Percentiles rank a stretch among this genome's conserved stretches.
Evolutionary conservation across 2,888 invertebrate species (phyloP).

Genomic region (Nomada ferruginata): DNA sequence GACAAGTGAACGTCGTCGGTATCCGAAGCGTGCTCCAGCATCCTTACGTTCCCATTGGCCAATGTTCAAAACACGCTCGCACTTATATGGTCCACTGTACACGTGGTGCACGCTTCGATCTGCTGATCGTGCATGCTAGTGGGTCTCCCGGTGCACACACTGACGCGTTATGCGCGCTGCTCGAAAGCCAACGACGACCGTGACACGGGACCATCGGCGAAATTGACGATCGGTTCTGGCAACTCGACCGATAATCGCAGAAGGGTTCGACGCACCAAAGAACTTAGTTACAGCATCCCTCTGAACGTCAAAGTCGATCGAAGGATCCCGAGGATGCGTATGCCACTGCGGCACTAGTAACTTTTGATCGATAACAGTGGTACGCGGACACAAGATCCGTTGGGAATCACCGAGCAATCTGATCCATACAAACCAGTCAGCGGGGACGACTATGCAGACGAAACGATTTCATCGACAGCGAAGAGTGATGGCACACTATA

Average conservation of each 20-base stretch:
- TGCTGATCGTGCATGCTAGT: constrained; percentile 41
- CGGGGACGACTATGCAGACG: not conserved
- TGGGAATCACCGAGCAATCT: constrained; percentile 6
- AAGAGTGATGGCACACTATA: constrained; percentile 23
- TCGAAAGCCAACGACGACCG: not conserved
- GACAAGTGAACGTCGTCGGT: constrained; percentile 57
- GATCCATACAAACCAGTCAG: not conserved
- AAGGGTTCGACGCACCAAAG: not conserved
- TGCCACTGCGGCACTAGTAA: not conserved
- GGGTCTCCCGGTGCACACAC: constrained; percentile 31
- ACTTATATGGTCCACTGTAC: constrained; percentile 74
- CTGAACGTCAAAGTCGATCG: not conserved
- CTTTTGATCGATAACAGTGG: not conserved
- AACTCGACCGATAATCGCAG: constrained; percentile 34
- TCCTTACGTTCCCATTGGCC: constrained; percentile 75
- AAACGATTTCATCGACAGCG: constrained; percentile 46
- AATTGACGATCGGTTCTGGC: not conserved
- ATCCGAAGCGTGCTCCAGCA: constrained; percentile 66
- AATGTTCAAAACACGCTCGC: constrained; percentile 67
- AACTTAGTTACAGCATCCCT: not conserved
- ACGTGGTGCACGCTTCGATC: constrained; percentile 71
- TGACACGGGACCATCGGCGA: not conserved
- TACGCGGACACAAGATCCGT: not conserved
- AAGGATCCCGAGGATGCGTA: not conserved
- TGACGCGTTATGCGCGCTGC: constrained; percentile 44